Evolutionary conservation across 2,888 invertebrate species (phyloP).

Genomic region (Leptinotarsa haldemani): DNA sequence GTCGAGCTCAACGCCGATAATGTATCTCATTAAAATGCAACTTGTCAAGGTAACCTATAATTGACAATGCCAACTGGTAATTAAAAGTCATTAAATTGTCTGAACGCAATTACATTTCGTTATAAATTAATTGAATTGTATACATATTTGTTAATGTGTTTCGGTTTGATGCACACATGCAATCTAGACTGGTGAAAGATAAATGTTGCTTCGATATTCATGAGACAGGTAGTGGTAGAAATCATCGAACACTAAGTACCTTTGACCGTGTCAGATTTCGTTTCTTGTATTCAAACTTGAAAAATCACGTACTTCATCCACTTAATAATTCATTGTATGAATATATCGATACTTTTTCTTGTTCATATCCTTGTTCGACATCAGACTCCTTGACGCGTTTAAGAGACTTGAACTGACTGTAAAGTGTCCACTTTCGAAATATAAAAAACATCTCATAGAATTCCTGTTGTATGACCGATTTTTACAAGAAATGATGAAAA

Average conservation of each 20-base stretch:
- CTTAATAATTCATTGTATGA: too few species aligned
- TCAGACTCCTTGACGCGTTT: too few species aligned
- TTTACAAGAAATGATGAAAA: not conserved
- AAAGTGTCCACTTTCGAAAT: too few species aligned
- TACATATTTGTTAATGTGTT: slow-evolving; percentile 41
- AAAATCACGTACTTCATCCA: too few species aligned
- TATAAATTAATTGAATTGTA: slow-evolving; percentile 44
- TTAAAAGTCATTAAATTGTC: slow-evolving; percentile 41
- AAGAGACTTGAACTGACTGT: too few species aligned
- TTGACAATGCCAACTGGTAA: slow-evolving; percentile 35
- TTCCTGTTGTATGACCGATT: not conserved
- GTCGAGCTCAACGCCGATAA: not conserved
- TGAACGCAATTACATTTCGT: slow-evolving; percentile 40
- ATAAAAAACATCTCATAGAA: too few species aligned
- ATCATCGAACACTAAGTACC: not conserved
- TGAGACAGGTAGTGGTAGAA: not conserved
- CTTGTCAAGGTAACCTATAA: slow-evolving; percentile 31
- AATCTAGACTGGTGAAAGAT: slow-evolving; percentile 30
- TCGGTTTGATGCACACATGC: slow-evolving; percentile 27
- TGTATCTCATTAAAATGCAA: slow-evolving; percentile 31
- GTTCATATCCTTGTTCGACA: too few species aligned
- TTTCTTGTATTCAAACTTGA: too few species aligned
- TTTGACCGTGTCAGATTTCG: too few species aligned
- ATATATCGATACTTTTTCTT: too few species aligned
- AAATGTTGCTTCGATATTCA: slow-evolving; percentile 32